Evolutionary conservation across 2,113 vertebrate species (phyloP), one percentile per base, ranked within the genome.

Genomic region (Phocoena sinus): DNA sequence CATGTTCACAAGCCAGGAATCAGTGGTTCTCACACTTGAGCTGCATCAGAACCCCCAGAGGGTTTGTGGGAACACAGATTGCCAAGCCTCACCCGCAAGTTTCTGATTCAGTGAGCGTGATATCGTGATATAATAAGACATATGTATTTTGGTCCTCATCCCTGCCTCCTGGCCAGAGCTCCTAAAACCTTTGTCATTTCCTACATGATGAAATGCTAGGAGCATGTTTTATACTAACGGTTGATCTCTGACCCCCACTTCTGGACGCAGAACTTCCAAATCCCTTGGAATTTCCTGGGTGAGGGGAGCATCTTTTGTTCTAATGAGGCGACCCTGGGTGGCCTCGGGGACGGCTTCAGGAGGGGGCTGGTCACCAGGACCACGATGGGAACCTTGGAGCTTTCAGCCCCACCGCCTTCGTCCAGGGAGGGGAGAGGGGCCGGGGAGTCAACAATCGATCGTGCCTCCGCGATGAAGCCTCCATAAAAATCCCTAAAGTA

Each of bases 1-100:
- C n/a, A 0, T 2, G 1, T 31, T 23, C 47, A 3, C 18, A 0
- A 0, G 1, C 47, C 4, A 5, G 38, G 63, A 21, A 6, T n/a
- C 62, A 4, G 1, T 4, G 18, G n/a, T 50, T 15, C 70, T 65
- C 56, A 9, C 11, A 0, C 47, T 17, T 0, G 26, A 11, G 63
- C 18, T 23, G 21, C 28, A 0, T 23, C 41, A 12, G 62, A 70
- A 6, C 13, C 63, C 41, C 23, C n/a, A 3, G 62, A 10, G 62
- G 17, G 11, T 3, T 31, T 8, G 20, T 21, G 68, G 25, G 62
- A 17, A 58, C 65, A 44, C 44, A 68, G 31, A 25, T 12, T 58
- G 36, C 38, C 26, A 0, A 4, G 62, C 47, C 67, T 33, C 14
- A 10, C 23, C 2, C 68, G 15, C 26, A 28, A 28, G 47, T 4